These are phyloP conservation scores for Chaenogobius annularis DNA, from an alignment of 2,113 vertebrate genomes.

Conservation along the genomic window DNA sequence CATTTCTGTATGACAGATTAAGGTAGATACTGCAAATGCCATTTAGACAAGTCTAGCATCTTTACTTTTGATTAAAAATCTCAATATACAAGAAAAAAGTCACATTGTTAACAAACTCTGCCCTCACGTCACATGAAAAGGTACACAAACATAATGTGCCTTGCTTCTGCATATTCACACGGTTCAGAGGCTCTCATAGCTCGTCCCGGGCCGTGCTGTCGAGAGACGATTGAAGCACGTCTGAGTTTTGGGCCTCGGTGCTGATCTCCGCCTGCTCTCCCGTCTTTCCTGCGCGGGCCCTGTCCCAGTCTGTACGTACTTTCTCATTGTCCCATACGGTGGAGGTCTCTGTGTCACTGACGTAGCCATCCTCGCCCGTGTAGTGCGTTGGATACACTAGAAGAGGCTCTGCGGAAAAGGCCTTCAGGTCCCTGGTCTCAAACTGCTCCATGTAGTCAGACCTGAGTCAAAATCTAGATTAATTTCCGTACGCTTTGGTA, in stretches of 20 bases:
- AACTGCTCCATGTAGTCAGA: slow-evolving; percentile 87
- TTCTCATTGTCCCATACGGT: slow-evolving; percentile 89
- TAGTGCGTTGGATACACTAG: slow-evolving; percentile 90
- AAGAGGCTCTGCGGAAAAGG: slow-evolving; percentile 89
- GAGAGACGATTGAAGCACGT: slow-evolving; percentile 85
- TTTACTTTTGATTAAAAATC: slow-evolving; percentile 32
- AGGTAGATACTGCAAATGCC: slow-evolving; percentile 68
- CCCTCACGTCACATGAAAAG: slow-evolving; percentile 38
- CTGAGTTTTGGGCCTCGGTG: slow-evolving; percentile 85
- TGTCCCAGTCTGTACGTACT: slow-evolving; percentile 88
- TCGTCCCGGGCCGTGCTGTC: slow-evolving; percentile 87
- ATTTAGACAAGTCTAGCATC: slow-evolving; percentile 66
- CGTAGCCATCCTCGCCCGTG: slow-evolving; percentile 86
- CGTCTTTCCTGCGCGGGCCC: slow-evolving; percentile 86
- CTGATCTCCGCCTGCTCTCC: slow-evolving; percentile 85
- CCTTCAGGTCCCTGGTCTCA: slow-evolving; percentile 81
- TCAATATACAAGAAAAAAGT: slow-evolving; percentile 20
- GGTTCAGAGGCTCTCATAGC: slow-evolving; percentile 74
- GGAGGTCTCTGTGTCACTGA: slow-evolving; percentile 93
- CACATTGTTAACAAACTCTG: slow-evolving; percentile 5
- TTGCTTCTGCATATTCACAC: slow-evolving; percentile 7
- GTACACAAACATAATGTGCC: slow-evolving; percentile 14
- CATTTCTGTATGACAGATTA: slow-evolving; percentile 70
- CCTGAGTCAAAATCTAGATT: slow-evolving; percentile 57
- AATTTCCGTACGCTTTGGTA: background rate